Evolutionary conservation across 2,113 vertebrate genomes (phyloP).

Genomic region (Microcebus griseorufus): DNA sequence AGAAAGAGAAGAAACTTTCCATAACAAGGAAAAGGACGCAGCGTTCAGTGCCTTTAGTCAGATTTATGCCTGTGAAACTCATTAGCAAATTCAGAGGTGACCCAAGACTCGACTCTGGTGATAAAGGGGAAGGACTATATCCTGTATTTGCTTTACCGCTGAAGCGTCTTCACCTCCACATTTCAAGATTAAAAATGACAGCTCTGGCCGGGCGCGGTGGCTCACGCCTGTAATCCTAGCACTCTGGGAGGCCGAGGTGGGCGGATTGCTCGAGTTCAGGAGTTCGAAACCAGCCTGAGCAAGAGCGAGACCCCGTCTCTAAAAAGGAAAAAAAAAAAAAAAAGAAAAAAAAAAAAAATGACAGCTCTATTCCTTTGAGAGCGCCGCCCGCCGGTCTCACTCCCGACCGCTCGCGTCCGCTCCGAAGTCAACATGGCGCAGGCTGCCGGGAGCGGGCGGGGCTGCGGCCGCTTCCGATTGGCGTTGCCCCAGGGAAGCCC

Average conservation of each 20-base stretch:
- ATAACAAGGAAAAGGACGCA: background rate
- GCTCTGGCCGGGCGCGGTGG: no score
- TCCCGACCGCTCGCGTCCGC: accelerated
- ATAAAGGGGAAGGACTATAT: background rate
- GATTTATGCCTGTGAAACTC: background rate
- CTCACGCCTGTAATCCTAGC: no score
- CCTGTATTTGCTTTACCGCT: background rate
- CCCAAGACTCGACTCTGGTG: background rate
- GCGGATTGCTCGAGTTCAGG: no score
- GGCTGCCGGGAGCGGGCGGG: accelerated
- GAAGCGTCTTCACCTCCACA: background rate
- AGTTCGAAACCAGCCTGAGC: no score
- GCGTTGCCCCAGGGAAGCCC: background rate
- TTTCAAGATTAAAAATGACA: background rate
- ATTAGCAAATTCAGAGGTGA: background rate
- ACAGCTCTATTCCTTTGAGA: accelerated
- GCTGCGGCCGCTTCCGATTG: no score
- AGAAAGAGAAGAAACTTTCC: background rate
- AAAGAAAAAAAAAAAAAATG: no score
- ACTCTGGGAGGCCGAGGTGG: no score
- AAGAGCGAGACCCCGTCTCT: no score
- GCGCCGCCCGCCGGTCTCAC: accelerated
- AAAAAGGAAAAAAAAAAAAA: no score
- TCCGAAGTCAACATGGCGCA: accelerated
- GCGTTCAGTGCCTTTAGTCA: background rate